A percentile compares a stretch with the other conserved stretches of the same genome.
Conservation (phyloP, 2,888 invertebrate genomes). For the Thymelicus lineola region DNA sequence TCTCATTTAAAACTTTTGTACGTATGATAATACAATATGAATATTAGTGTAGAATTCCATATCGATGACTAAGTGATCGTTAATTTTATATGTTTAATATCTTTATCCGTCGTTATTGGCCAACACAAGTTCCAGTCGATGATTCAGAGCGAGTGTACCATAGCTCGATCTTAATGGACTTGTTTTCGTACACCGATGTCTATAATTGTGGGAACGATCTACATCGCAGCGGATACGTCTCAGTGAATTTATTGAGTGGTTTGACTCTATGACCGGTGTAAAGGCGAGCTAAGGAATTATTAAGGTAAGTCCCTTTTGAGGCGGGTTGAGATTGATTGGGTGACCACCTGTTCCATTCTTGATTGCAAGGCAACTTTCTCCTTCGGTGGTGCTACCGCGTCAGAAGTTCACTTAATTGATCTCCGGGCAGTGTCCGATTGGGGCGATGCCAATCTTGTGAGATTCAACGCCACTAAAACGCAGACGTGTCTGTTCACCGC, state of each 20-base stretch:
- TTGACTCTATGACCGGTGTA: background rate
- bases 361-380: too few species aligned
- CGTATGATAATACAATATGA: slow-evolving; percentile 3
- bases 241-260: background rate
- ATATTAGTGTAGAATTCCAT: slow-evolving; percentile 17
- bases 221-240: background rate
- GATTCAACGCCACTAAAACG: too few species aligned
- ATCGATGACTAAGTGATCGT: slow-evolving; percentile 15
- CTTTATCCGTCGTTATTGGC: slow-evolving; percentile 5
- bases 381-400: too few species aligned
- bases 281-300: too few species aligned
- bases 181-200: slow-evolving; percentile 11
- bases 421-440: too few species aligned
- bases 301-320: too few species aligned
- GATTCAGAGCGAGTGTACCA: slow-evolving; percentile 25
- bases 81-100: background rate
- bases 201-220: background rate
- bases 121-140: slow-evolving; percentile 13
- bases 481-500: too few species aligned
- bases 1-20: background rate
- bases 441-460: too few species aligned
- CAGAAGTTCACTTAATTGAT: too few species aligned
- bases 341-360: too few species aligned
- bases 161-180: slow-evolving; percentile 18
- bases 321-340: too few species aligned